Conservation (phyloP, 1,140 invertebrate genomes). For the Kradibia gibbosae region DNA sequence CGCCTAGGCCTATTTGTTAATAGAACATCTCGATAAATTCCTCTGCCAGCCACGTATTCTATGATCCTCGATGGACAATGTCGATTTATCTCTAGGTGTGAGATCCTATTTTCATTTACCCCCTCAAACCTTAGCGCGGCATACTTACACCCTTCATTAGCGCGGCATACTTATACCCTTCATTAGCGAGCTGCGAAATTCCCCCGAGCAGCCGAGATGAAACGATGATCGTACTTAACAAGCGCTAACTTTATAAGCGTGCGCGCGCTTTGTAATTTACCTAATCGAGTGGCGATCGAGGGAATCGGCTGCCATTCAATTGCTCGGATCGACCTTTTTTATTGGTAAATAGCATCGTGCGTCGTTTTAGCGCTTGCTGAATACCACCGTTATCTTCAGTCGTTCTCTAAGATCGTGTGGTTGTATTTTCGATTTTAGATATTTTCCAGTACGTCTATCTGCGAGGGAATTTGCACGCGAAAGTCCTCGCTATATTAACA, state of each 20-base stretch:
- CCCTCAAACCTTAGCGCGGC: not conserved
- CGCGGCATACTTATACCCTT: constrained; percentile 13
- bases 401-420: not conserved
- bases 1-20: not conserved
- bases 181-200: constrained; percentile 12
- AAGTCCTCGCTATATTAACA: not conserved
- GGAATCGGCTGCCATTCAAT: not conserved
- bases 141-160: constrained; percentile 25
- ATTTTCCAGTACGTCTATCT: not conserved
- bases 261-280: constrained; percentile 25
- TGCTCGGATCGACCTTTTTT: not conserved
- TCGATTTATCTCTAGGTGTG: constrained; percentile 19
- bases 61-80: not conserved
- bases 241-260: not conserved
- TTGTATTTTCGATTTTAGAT: not conserved
- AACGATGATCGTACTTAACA: constrained; percentile 16
- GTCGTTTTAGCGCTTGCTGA: not conserved
- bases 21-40: constrained; percentile 21
- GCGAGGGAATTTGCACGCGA: not conserved
- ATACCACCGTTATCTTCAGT: not conserved
- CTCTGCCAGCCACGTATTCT: not conserved
- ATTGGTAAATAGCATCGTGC: not conserved
- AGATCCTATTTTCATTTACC: constrained; percentile 12
- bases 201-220: constrained; percentile 1
- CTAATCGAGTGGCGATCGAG: constrained; percentile 18